Evolutionary conservation across 1,140 invertebrate genomes (phyloP), one percentile per base, ranked within the genome.

Genomic region (Maniola jurtina): DNA sequence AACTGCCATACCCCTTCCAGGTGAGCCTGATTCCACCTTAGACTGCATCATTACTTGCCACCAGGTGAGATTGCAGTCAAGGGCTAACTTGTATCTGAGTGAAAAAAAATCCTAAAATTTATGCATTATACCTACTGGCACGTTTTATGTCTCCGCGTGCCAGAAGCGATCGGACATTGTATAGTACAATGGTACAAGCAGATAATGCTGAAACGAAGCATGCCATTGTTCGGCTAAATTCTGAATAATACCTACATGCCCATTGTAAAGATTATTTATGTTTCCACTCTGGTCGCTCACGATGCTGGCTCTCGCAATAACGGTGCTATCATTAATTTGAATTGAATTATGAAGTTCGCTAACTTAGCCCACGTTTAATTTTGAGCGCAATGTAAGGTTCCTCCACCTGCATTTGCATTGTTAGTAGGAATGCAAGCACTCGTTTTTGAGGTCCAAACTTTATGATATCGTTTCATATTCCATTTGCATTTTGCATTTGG

Each of bases 261-360:
- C 66, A 74, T 76, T 74, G 72, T 79, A 71, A 73, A 71, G 55
- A 76, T 77, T 81, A 81, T 84, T 84, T 79, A 81, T 68, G 70
- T 63, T 74, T 69, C 77, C 75, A 80, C 78, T 80, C 76, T 71
- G 64, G 67, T 70, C 67, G 80, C 70, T 76, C 73, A 79, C 71
- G 57, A 72, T 72, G 72, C 73, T 79, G 72, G 72, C 68, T 73
- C 59, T 55, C 68, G 63, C 64, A 71, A 79, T 75, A 80, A 77
- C 76, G 42, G 61, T 16, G 61, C 60, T 64, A 75, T 77, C 79
- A 77, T 81, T 80, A 83, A 81, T 81, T 79, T 77, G 73, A 77
- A 83, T 83, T 79, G 78, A 83, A 79, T 81, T 81, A 80, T 83
- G 75, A 77, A 81, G 72, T 81, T 79, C 70, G 68, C 64, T 66